Base-by-base conservation (phyloP, 2,888 invertebrate species). In the Luperina testacea region DNA sequence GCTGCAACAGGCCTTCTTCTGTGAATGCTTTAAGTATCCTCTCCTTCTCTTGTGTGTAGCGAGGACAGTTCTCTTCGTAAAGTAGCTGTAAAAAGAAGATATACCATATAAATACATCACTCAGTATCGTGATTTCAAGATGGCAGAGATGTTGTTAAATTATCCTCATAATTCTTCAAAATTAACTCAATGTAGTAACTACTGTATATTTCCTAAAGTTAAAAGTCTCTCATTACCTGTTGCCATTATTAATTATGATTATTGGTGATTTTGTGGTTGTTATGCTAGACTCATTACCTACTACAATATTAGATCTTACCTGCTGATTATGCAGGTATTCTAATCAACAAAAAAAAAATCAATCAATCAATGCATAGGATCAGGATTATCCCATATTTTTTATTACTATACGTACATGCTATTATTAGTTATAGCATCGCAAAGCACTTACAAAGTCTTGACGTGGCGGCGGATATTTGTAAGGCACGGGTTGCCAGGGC, bases 401-500 rank as follows among this genome's bases (percentile, higher is more conserved):
- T 67, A 42, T 67, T 24, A 24, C 32, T n/a, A n/a, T 32, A 61
- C 1, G 2, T 42, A 65, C 42, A 24, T 24, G 7, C 38, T n/a
- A 42, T 15, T 67, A 63, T 20, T 32, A 63, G 9, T 0, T 63
- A 64, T 9, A n/a, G n/a, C 15, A 51, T 70, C 51, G 1, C 5
- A 38, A 53, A 53, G 3, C 38, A 92, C 95, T 93, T 88, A 97
- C 97, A 91, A 92, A 96, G 84, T 97, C 97, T 68, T 95, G 90
- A 38, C 93, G 89, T 71, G 89, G 90, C 24, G 94, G 90, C 59
- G 96, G 95, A 88, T 96, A 97, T 2, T 93, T 94, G 83, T 97
- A 97, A 11, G 98, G 98, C 78, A 98, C 97, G 0, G 98, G 98
- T 90, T 98, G 97, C 96, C 96, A 96, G 76, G 89, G 97, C 95